Evolutionary conservation across 2,113 vertebrate genomes (phyloP).

Genomic region (Albula glossodonta): DNA sequence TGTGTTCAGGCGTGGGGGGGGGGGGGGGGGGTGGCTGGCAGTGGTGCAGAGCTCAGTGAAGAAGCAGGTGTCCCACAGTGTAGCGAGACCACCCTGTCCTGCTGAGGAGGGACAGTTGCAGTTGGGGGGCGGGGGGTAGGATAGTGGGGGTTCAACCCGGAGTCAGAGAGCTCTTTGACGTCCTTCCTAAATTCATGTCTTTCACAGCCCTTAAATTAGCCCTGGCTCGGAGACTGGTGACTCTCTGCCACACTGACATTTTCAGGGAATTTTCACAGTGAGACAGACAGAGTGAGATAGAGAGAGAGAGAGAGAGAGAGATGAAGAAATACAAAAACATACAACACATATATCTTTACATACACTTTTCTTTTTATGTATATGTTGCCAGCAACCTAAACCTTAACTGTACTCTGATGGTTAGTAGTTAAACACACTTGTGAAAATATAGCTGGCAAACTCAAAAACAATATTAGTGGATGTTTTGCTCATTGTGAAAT

Average conservation of each 20-base stretch:
- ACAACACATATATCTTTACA: too few relatives aligned
- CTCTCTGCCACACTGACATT: neutral
- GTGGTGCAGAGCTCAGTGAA: neutral
- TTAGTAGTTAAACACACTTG: too few relatives aligned
- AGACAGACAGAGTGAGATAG: neutral
- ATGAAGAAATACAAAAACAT: too few relatives aligned
- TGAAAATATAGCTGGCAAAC: too few relatives aligned
- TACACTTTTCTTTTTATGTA: too few relatives aligned
- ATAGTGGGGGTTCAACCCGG: neutral
- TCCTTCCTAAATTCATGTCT: too few relatives aligned
- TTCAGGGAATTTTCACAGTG: neutral
- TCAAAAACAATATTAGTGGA: too few relatives aligned
- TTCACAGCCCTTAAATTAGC: neutral
- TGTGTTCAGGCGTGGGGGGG: neutral
- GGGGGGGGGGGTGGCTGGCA: neutral
- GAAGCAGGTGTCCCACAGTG: neutral
- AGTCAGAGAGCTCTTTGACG: neutral
- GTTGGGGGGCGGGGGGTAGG: neutral
- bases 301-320: too few relatives aligned
- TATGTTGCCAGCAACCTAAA: too few relatives aligned
- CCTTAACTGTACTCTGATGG: too few relatives aligned
- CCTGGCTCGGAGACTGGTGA: neutral
- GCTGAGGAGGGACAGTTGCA: neutral
- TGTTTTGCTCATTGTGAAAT: too few relatives aligned
- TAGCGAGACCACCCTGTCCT: neutral